Base-by-base conservation (phyloP, 2,113 vertebrate genomes). In the Nibea albiflora region DNA sequence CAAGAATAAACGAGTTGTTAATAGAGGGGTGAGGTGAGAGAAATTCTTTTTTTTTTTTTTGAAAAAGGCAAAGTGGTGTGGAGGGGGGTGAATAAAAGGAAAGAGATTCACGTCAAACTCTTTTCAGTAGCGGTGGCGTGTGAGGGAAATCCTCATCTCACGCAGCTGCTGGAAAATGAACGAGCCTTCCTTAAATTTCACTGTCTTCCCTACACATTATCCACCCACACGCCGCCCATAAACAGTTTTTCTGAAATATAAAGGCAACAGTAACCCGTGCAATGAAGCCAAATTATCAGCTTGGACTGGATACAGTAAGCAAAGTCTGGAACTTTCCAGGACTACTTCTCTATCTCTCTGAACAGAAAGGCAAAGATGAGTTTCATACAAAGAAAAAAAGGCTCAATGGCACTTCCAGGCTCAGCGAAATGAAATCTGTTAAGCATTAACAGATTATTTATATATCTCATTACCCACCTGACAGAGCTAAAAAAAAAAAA, bases 241-340 rank as follows among this genome's bases (percentile, higher is more conserved):
- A 77, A 86, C 44, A 35, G 67, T 31, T 81, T 74, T 76, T 71
- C 49, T 42, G 15, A 49, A 62, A 80, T 65, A 80, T 16, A 85
- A 2, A 76, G 31, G 9, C 61, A 50, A 50, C 17, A 5, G 42
- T 20, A 46, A 26, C n/a, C 22, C 1, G 14, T 24, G 39, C 56
- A 73, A 54, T 46, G 4, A 71, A 70, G 60, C 9, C 24, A 72
- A 78, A 85, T 78, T 15, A 66, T 65, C 39, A 74, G 42, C 35
- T 50, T 76, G 15, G 16, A 31, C 19, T 79, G 67, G 46, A 68
- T 16, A 31, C 71, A 56, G 53, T 67, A 72, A 71, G 64, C 70
- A 73, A 73, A 52, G 39, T 4, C 74, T 84, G 56, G 56, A 86
- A 60, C 50, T 70, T 89, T 84, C 12, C 20, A 61, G 9, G 52